These are phyloP conservation scores for Vultur gryphus DNA, from an alignment of 2,797 vertebrate genomes.

Conservation along the genomic window DNA sequence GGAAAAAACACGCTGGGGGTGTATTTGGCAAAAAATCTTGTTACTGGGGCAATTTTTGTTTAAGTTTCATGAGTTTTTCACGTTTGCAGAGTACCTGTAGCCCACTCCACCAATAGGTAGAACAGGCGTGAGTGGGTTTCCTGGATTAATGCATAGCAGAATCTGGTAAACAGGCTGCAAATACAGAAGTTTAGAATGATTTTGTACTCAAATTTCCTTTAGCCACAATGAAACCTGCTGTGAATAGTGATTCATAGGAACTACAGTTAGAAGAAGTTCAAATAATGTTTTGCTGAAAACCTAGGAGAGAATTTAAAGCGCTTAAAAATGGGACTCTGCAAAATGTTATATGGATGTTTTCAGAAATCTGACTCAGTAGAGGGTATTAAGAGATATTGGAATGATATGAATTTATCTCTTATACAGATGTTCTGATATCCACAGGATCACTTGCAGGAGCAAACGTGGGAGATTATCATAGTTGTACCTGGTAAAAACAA, in stretches of 20 bases:
- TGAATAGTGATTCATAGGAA: neutral
- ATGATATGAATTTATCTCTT: neutral
- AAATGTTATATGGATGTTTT: neutral
- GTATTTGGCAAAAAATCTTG: neutral
- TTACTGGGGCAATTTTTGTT: neutral
- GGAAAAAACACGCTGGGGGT: fast-evolving
- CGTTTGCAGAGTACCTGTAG: neutral
- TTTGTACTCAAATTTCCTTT: neutral
- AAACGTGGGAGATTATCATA: neutral
- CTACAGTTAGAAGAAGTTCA: neutral
- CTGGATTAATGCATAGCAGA: neutral
- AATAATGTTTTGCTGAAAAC: neutral
- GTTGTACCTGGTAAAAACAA: neutral
- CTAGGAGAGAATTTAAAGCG: neutral
- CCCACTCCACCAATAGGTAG: neutral
- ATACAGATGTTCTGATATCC: neutral
- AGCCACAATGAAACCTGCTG: neutral
- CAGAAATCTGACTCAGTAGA: neutral
- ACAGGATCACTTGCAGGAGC: neutral
- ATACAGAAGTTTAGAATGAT: neutral
- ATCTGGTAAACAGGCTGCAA: neutral
- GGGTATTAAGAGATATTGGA: neutral
- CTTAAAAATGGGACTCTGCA: neutral
- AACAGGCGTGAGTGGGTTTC: neutral
- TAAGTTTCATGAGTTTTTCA: neutral